Base-by-base conservation (phyloP, 1,140 invertebrate species). In the Notospermus geniculatus region DNA sequence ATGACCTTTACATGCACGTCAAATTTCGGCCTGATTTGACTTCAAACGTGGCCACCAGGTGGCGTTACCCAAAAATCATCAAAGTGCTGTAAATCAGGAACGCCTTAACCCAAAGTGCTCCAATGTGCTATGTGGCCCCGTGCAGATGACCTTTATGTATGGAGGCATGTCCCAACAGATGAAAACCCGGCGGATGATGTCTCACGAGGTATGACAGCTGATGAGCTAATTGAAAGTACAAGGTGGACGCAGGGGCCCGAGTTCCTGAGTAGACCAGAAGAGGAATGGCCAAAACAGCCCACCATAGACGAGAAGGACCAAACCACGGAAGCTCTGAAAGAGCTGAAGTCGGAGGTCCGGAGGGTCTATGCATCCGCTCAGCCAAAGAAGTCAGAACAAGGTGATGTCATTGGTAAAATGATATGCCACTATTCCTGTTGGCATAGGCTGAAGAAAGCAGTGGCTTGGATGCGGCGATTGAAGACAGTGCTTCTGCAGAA, bases 111-210 rank as follows among this genome's bases (percentile, higher is more conserved):
- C 17, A 28, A 2, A 45, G 52, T n/a, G n/a, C n/a, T n/a, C n/a
- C n/a, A n/a, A n/a, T n/a, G 13, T 19, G 27, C 29, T 23, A 22
- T 28, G 58, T 32, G 9, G 1, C 30, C 11, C 2, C n/a, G 2
- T 25, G 30, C n/a, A n/a, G n/a, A n/a, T n/a, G n/a, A n/a, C n/a
- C n/a, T n/a, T n/a, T n/a, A n/a, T n/a, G n/a, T n/a, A 22, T 60
- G 58, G 58, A 27, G 28, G 13, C 43, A 60, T 53, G 50, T 60
- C 1, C 46, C 45, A 17, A 19, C 45, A 2, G 32, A 60, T 17
- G 22, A 36, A 15, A 71, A 69, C 36, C 69, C 66, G 13, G 69
- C 69, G 27, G 69, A 71, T 63, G 2, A 50, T n/a, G 66, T 66
- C 9, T 71, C 69, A 54, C 61, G 67, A 60, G 67, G 65, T 17